Base-by-base conservation (phyloP, 2,797 vertebrate genomes). In the Brachymystax lenok region DNA sequence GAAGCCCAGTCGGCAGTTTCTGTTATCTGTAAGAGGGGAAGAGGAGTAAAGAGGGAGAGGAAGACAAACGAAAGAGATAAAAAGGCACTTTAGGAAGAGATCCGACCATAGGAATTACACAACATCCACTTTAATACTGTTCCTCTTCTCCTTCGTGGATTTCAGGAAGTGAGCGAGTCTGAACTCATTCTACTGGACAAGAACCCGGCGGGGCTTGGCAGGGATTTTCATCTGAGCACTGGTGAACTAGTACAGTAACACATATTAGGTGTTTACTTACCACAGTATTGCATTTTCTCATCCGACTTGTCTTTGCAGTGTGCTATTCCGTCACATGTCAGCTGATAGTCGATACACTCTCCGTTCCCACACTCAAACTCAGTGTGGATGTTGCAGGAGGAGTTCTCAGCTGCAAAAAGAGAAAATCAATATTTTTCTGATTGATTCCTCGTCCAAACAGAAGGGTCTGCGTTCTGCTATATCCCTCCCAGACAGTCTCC, bases 251-350 rank as follows among this genome's bases (percentile, higher is more conserved):
- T n/a, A 40, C 35, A 28, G 27, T 33, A 19, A 7, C 16, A 30
- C 14, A 54, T 19, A 33, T 33, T 13, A 27, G 24, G 2, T 27
- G 8, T 27, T 54, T 84, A 97, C 96, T 64, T 84, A 97, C 96
- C 95, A 87, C 96, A 97, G 76, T 96, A 97, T 54, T 95, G 93
- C 27, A 94, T 90, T 46, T 97, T 97, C 87, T 97, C 96, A 76
- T 97, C 96, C 0, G 96, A 97, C 79, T 95, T 96, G 91, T 97
- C 96, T 84, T 96, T 97, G 87, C 96, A 97, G 17, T 97, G 95
- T 56, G 90, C 82, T 71, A 87, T 68, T 16, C 95, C 94, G 71
- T 97, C 96, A 64, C 96, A 97, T 17, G 96, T 95, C 71, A 96
- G 83, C 4, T 93, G 84, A 68, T 91, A 92, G 79, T 92, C 92